A percentile compares a stretch with the other conserved stretches of the same genome.
phyloP scores from a whole-genome alignment of 2,888 invertebrate genomes.

The Eupithecia abbreviata region DNA sequence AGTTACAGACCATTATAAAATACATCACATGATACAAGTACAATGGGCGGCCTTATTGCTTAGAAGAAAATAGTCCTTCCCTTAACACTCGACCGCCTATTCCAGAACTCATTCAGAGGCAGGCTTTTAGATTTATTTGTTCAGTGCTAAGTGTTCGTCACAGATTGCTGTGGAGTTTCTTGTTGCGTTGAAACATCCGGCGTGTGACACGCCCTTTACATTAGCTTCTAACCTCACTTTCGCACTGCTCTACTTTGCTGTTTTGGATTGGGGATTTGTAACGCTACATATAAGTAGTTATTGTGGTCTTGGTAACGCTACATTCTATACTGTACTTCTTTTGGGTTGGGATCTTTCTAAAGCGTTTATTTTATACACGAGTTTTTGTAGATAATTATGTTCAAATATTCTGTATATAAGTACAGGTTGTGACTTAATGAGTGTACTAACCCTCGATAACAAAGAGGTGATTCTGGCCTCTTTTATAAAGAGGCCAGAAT shows the following conservation, averaged over 20 bases:
- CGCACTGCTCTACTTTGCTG: neutral
- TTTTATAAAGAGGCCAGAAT: too few species aligned
- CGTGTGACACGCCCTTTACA: conserved; percentile 55
- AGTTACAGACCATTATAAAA: too few species aligned
- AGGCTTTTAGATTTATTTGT: conserved; percentile 53
- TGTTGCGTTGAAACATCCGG: conserved; percentile 54
- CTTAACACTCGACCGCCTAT: conserved; percentile 8
- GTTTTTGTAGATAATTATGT: neutral
- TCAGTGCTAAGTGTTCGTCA: conserved; percentile 52
- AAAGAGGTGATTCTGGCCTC: too few species aligned
- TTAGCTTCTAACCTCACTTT: conserved; percentile 13
- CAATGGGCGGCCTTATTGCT: too few species aligned
- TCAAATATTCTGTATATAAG: too few species aligned
- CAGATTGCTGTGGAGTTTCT: conserved; percentile 24
- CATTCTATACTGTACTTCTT: too few species aligned
- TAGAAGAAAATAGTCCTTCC: neutral
- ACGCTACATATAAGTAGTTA: too few species aligned
- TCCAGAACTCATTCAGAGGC: conserved; percentile 45
- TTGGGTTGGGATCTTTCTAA: too few species aligned
- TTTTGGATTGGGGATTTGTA: neutral
- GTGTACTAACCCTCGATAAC: too few species aligned
- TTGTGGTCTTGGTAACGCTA: neutral
- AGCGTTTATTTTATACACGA: neutral
- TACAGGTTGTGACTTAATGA: too few species aligned
- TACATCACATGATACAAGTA: too few species aligned